phyloP scores from a whole-genome alignment of 2,113 vertebrate genomes.

The Cyphomyrus plagiostoma region DNA sequence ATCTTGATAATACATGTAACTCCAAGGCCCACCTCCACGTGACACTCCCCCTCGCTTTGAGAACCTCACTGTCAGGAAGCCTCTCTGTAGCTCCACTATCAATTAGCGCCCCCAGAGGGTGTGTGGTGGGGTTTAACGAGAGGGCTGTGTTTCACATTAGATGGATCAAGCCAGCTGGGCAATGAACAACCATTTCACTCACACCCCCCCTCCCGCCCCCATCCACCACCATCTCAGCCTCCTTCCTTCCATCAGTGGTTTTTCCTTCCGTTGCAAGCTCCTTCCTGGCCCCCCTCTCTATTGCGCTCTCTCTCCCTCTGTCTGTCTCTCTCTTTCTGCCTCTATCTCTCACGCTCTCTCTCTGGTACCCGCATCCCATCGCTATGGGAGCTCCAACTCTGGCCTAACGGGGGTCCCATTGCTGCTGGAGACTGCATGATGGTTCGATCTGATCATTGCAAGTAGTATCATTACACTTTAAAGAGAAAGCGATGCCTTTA shows the following conservation, averaged over 20 bases:
- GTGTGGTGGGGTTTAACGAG: background rate
- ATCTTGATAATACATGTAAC: background rate
- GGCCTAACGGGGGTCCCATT: background rate
- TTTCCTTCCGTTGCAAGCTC: background rate
- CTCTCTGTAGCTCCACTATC: background rate
- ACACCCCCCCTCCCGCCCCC: background rate
- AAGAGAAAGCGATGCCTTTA: background rate
- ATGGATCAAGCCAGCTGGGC: background rate
- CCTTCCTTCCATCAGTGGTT: background rate
- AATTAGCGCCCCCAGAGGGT: background rate
- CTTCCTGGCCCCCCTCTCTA: background rate
- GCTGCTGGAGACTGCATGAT: background rate
- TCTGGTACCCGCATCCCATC: background rate
- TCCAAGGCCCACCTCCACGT: background rate
- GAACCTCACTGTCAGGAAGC: background rate
- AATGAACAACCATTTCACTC: background rate
- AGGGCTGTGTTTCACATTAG: background rate
- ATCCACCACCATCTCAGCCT: background rate
- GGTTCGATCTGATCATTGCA: background rate
- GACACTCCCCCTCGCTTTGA: background rate
- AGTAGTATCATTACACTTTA: background rate
- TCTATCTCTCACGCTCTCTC: background rate
- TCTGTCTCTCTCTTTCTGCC: too few relatives aligned
- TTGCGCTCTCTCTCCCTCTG: background rate
- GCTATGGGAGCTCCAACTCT: background rate